phyloP scores from a whole-genome alignment of 64 coral and sea anemone genomes.

The Montipora capricornis region DNA sequence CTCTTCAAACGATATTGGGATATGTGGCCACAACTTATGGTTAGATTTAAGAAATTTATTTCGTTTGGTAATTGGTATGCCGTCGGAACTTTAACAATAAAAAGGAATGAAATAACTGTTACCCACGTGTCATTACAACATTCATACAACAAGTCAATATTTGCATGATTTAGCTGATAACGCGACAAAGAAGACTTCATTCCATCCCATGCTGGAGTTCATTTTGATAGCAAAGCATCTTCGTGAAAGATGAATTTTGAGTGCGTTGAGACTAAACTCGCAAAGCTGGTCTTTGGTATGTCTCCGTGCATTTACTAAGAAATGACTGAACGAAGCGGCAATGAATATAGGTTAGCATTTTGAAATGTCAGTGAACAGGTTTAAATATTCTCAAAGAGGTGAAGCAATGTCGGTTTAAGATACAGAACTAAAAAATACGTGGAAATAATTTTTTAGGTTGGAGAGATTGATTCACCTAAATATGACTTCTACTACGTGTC shows the following conservation, averaged over 20 bases:
- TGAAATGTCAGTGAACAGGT: neutral
- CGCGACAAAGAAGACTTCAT: neutral
- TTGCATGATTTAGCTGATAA: slow-evolving; percentile 9
- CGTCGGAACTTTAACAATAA: neutral
- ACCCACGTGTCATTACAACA: neutral
- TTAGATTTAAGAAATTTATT: neutral
- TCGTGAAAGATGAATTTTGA: neutral
- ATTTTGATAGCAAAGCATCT: neutral
- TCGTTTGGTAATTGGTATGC: neutral
- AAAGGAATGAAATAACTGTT: neutral
- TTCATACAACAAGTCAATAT: slow-evolving; percentile 41
- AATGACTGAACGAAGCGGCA: neutral
- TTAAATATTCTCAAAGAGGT: too few species aligned
- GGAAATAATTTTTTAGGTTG: too few species aligned
- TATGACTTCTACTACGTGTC: neutral
- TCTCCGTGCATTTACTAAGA: neutral
- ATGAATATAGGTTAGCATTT: neutral
- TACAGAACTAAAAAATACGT: too few species aligned
- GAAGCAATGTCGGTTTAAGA: too few species aligned
- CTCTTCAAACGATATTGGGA: neutral
- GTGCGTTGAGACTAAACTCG: neutral
- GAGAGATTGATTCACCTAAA: neutral
- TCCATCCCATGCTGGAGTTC: neutral
- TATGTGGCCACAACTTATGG: neutral
- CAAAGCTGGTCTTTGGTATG: neutral